Percentiles rank a stretch among this genome's conserved stretches.
Conservation (phyloP, 2,888 invertebrate genomes). For the Cabera pusaria region DNA sequence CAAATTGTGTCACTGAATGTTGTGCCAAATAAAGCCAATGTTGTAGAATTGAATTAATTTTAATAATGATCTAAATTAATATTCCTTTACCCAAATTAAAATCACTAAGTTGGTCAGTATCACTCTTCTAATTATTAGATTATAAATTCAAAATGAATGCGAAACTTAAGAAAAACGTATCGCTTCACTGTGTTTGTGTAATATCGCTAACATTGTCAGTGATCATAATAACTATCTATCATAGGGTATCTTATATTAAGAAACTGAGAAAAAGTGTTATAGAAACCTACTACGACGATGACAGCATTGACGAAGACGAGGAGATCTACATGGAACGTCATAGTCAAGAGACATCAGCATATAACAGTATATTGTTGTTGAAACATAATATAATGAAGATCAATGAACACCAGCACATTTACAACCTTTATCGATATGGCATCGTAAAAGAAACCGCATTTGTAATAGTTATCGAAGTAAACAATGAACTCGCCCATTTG, state of each 20-base stretch:
- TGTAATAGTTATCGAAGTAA: constrained; percentile 50
- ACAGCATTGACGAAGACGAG: constrained; percentile 16
- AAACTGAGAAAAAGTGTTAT: constrained; percentile 30
- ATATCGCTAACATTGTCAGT: constrained; percentile 6
- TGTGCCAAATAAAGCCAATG: no score
- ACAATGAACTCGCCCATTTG: constrained; percentile 39
- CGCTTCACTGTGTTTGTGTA: no score
- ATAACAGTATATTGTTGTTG: constrained; percentile 25
- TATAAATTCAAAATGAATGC: constrained; percentile 10
- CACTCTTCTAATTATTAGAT: no score
- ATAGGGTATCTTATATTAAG: constrained; percentile 25
- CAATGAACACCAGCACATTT: constrained; percentile 39
- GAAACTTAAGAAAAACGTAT: no score
- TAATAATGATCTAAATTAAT: no score
- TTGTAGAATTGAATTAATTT: no score
- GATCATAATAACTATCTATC: constrained; percentile 18
- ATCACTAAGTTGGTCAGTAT: no score
- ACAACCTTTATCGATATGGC: constrained; percentile 30
- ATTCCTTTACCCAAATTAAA: no score
- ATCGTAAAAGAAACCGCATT: constrained; percentile 14
- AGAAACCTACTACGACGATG: constrained; percentile 22
- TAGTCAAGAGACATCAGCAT: no score
- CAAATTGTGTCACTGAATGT: no score
- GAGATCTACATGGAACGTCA: no score
- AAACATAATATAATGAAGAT: constrained; percentile 35